Evolutionary conservation across 2,888 invertebrate genomes (phyloP).

Genomic region (Agriotes lineatus): DNA sequence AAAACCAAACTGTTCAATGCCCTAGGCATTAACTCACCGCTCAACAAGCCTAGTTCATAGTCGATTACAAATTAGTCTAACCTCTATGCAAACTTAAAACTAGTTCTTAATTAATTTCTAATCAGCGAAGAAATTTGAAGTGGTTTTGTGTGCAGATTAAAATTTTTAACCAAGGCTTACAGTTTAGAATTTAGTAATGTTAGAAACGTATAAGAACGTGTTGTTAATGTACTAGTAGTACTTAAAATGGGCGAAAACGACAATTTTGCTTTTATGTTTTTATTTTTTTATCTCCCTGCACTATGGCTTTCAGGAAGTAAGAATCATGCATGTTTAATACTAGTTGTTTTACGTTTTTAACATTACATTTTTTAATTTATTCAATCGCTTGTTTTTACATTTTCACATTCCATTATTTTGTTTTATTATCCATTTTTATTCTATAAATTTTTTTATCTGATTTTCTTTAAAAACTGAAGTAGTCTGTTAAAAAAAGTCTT

Average conservation of each 20-base stretch:
- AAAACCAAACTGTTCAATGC: constrained; percentile 90
- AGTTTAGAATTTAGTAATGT: constrained; percentile 15
- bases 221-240: not conserved
- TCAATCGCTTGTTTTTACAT: not conserved
- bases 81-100: not conserved
- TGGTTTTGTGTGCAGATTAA: not conserved
- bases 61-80: constrained; percentile 17
- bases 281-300: no score
- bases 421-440: not conserved
- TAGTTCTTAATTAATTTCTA: constrained; percentile 18
- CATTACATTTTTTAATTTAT: no score
- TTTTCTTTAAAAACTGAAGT: no score
- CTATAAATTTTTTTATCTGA: no score
- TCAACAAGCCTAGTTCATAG: constrained; percentile 64
- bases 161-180: not conserved
- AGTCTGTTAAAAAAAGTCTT: no score
- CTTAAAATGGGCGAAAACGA: not conserved
- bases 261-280: not conserved
- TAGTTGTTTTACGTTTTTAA: not conserved
- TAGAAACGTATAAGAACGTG: no score
- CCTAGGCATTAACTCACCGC: constrained; percentile 81
- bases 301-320: no score
- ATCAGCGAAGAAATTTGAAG: not conserved
- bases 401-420: constrained; percentile 6
- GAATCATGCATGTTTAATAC: no score